Evolutionary conservation across 2,113 vertebrate species (phyloP).

Genomic region (Syngnathus scovelli): DNA sequence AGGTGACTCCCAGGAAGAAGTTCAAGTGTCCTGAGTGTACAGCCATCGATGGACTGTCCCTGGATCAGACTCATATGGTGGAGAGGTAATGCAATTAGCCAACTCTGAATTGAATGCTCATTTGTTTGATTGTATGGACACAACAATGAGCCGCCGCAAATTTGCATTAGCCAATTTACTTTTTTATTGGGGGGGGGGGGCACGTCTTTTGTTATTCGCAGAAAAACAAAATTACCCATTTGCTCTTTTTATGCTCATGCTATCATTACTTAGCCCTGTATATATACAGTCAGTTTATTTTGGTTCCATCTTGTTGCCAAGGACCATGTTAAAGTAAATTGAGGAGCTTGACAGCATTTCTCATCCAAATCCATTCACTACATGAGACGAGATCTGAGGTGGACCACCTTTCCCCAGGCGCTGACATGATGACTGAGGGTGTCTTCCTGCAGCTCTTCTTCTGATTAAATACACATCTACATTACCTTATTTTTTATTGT

Average conservation of each 20-base stretch:
- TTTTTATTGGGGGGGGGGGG: background rate
- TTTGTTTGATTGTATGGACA: background rate
- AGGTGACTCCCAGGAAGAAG: constrained; percentile 98
- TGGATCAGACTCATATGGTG: constrained; percentile 99
- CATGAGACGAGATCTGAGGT: too few relatives aligned
- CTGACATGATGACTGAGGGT: too few relatives aligned
- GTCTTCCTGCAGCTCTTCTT: too few relatives aligned
- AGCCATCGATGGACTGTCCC: constrained; percentile 91
- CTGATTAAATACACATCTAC: too few relatives aligned
- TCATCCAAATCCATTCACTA: too few relatives aligned
- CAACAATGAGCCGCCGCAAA: background rate
- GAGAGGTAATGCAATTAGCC: constrained; percentile 26
- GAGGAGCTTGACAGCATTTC: background rate
- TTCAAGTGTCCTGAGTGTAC: constrained; percentile 99
- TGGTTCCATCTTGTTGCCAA: background rate
- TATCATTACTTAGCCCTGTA: background rate
- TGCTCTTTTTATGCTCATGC: background rate
- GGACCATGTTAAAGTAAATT: background rate
- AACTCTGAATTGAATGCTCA: background rate
- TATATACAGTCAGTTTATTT: background rate
- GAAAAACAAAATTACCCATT: too few relatives aligned
- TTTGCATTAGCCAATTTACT: background rate
- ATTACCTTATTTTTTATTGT: too few relatives aligned
- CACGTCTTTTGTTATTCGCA: background rate
- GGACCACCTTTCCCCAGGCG: too few relatives aligned